Evolutionary conservation across 2,113 vertebrate genomes (phyloP), one percentile per base, ranked within the genome.

Genomic region (Thalassarche chlororhynchos): DNA sequence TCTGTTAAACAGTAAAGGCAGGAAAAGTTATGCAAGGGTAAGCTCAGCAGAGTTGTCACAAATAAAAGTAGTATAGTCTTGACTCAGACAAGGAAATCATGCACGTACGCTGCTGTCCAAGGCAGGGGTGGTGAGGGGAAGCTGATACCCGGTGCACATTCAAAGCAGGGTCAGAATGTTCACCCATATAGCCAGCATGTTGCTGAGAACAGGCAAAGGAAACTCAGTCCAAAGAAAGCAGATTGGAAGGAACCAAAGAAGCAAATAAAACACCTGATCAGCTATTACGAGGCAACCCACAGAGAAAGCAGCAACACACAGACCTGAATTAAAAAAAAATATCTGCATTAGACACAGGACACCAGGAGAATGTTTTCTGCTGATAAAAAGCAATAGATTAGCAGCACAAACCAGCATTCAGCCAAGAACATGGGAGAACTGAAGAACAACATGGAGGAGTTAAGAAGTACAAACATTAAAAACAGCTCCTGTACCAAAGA

Each of bases 381-480:
- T 95, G 91, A 95, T 9, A 95, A 80, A 86, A 88, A 88, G 93
- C 77, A 82, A 65, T 62, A 85, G 65, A 91, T 91, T 82, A 89
- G 44, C 75, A 93, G 57, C 61, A 72, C 17, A 78, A 89, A 78
- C 51, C 23, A 47, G 55, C 4, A 0, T 26, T 65, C 74, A 84
- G 93, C 78, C 80, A 91, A 92, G 66, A 95, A 83, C 1, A 32
- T 58, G 66, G 70, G 58, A 91, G 70, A 89, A 91, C 42, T 68
- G 49, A 89, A 96, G 85, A 68, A 84, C 71, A 93, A 76, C 49
- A 46, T 0, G 44, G 74, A 38, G 86, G 55, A 82, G 69, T 87
- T 65, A 89, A 86, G 72, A 81, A 85, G 64, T 47, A 64, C 74
- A 75, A 93, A 85, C 17, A 62, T 82, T 70, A 85, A 89, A 95